Conservation (phyloP, 2,797 vertebrate genomes). For the Erethizon dorsatum region DNA sequence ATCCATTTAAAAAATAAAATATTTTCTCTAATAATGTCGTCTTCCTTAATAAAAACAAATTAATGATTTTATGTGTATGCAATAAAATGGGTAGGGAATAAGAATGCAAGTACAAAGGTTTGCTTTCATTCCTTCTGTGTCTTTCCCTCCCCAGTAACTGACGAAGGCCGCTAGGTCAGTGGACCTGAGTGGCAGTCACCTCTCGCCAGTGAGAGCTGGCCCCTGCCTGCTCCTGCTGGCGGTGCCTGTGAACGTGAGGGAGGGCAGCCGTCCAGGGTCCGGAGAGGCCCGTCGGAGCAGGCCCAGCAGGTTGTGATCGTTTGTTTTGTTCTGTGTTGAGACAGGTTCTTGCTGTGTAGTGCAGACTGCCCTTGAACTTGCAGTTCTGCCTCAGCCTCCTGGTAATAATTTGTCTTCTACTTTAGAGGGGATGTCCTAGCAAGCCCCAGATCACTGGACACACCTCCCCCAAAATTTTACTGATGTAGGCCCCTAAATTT, state of each 20-base stretch:
- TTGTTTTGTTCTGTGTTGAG: not conserved
- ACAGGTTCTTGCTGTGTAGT: not conserved
- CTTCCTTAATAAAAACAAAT: conserved; percentile 32
- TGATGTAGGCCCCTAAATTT: not conserved
- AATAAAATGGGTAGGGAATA: conserved; percentile 50
- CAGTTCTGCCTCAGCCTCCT: not conserved
- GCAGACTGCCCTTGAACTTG: not conserved
- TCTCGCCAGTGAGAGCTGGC: not conserved
- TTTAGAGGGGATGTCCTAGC: not conserved
- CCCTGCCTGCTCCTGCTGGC: not conserved
- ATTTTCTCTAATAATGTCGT: conserved; percentile 52
- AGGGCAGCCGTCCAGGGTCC: not conserved
- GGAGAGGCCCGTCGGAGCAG: not conserved
- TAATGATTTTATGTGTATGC: conserved; percentile 6
- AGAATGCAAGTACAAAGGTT: not conserved
- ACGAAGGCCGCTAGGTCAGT: not conserved
- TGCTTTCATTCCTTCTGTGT: conserved; percentile 12
- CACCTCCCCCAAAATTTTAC: not conserved
- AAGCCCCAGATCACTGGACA: not conserved
- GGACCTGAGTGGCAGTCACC: not conserved
- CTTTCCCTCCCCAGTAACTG: not conserved
- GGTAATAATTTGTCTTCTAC: not conserved
- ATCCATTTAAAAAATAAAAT: conserved; percentile 74
- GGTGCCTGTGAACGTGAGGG: not conserved
- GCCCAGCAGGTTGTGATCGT: too few relatives aligned